Conservation (phyloP, 2,797 vertebrate species). For the Coilia nasus region DNA sequence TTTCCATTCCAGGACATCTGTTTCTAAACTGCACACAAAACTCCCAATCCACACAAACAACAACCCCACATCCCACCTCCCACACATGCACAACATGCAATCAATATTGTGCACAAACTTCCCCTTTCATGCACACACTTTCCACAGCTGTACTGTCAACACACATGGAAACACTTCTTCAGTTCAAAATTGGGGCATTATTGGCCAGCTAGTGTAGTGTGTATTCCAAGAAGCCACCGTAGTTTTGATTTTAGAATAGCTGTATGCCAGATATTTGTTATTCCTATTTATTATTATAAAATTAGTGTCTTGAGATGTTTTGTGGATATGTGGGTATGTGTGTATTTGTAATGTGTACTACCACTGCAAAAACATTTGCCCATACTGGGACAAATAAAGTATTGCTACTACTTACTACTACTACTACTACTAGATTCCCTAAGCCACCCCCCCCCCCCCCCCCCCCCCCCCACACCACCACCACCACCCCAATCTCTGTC, state of each 20-base stretch:
- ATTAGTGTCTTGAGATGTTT: too few species aligned
- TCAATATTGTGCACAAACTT: neutral
- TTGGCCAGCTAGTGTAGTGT: neutral
- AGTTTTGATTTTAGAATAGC: neutral
- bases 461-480: neutral
- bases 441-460: neutral
- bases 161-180: neutral
- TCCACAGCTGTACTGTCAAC: neutral
- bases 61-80: neutral
- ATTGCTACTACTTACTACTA: too few species aligned
- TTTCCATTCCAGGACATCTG: slow-evolving; percentile 11
- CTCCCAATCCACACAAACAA: neutral
- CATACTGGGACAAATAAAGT: too few species aligned
- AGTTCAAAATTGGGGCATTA: neutral
- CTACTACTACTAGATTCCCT: too few species aligned
- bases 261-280: too few species aligned
- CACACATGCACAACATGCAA: neutral
- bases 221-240: neutral
- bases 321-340: too few species aligned
- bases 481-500: neutral
- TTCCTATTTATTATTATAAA: too few species aligned
- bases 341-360: too few species aligned
- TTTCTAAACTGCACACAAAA: neutral
- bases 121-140: neutral
- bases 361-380: too few species aligned